Evolutionary conservation across 2,113 vertebrate species (phyloP).

Genomic region (Myotis davidii): DNA sequence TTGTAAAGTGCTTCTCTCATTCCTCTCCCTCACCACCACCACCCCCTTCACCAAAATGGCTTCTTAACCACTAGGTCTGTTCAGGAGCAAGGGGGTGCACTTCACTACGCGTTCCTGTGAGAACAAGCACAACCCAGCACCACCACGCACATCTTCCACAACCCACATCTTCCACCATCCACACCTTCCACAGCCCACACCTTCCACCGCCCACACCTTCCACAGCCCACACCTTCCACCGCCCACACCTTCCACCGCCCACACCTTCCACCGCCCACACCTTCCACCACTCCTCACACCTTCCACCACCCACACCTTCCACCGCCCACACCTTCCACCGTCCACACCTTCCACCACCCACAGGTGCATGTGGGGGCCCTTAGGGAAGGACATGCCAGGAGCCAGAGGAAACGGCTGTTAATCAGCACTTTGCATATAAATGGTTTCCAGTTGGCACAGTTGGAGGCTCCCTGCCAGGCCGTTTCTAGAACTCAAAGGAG

Average conservation of each 20-base stretch:
- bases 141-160: too few relatives aligned
- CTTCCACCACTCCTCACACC: too few relatives aligned
- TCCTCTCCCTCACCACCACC: background rate
- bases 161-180: too few relatives aligned
- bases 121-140: background rate
- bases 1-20: background rate
- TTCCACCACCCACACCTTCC: background rate
- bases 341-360: background rate
- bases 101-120: background rate
- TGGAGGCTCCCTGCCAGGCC: background rate
- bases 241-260: background rate
- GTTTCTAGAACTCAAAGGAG: background rate
- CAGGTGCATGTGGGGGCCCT: background rate
- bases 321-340: too few relatives aligned
- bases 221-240: too few relatives aligned
- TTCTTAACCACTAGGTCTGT: background rate
- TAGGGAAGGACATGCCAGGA: background rate
- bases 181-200: background rate
- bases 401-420: background rate
- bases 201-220: too few relatives aligned
- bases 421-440: background rate
- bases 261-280: too few relatives aligned
- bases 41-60: background rate
- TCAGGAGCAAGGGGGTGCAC: background rate
- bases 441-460: slow-evolving; percentile 13